Percentiles rank a stretch among this genome's conserved stretches.
Evolutionary conservation across 1,140 invertebrate species (phyloP).

Genomic region (Drosophila ohnishii): DNA sequence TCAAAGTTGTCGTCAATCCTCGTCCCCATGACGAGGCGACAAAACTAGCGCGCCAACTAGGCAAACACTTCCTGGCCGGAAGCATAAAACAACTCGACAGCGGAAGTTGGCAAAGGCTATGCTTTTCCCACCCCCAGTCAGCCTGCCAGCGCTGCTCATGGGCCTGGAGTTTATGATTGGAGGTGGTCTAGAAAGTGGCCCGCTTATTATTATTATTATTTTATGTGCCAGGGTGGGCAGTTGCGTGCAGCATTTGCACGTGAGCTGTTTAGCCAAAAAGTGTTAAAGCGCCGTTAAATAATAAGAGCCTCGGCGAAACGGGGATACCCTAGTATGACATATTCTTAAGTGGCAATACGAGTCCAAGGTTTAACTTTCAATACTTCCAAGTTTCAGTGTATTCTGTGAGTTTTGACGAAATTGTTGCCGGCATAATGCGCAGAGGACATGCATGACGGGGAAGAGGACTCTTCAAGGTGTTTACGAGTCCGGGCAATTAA

Average conservation of each 20-base stretch:
- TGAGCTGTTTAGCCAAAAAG: slow-evolving; percentile 79
- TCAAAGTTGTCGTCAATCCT: slow-evolving; percentile 67
- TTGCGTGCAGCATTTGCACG: slow-evolving; percentile 68
- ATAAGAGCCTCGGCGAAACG: slow-evolving; percentile 6
- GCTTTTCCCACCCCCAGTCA: slow-evolving; percentile 5
- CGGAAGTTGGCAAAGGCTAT: slow-evolving; percentile 70
- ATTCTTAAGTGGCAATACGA: too few species aligned
- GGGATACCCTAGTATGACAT: slow-evolving; percentile 10
- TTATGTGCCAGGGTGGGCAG: slow-evolving; percentile 43
- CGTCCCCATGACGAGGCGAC: slow-evolving; percentile 61
- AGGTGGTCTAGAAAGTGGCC: slow-evolving; percentile 26
- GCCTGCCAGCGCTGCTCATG: background rate
- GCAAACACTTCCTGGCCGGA: slow-evolving; percentile 80
- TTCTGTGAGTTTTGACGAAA: slow-evolving; percentile 7
- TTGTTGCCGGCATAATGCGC: slow-evolving; percentile 51
- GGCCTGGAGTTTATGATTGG: slow-evolving; percentile 64
- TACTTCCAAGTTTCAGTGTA: slow-evolving; percentile 7
- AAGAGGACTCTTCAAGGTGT: slow-evolving; percentile 49
- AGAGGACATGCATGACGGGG: slow-evolving; percentile 46
- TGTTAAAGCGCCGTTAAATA: slow-evolving; percentile 74
- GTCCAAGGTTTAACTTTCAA: background rate
- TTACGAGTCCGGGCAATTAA: slow-evolving; percentile 73
- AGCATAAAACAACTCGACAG: slow-evolving; percentile 81
- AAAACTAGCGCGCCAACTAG: slow-evolving; percentile 80
- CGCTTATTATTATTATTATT: slow-evolving; percentile 77